Percentiles rank a stretch among this genome's conserved stretches.
Conservation (phyloP, 2,113 vertebrate genomes). For the Corythornis madagascariensis region DNA sequence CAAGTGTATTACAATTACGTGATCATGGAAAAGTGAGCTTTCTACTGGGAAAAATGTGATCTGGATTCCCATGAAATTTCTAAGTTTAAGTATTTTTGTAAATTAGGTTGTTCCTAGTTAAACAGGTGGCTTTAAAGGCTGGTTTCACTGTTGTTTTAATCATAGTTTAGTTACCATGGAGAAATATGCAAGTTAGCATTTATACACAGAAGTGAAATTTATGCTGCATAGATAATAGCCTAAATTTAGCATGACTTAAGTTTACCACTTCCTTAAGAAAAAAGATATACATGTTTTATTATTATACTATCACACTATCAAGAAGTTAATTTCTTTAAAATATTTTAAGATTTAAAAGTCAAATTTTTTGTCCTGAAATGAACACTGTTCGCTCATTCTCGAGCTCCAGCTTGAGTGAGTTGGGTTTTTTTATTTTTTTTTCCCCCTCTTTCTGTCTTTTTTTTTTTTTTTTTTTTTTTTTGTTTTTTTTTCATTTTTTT, state of each 20-base stretch:
- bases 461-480: background rate
- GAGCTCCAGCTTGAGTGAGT: background rate
- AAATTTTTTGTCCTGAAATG: conserved; percentile 32
- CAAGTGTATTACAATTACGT: conserved; percentile 70
- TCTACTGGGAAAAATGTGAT: conserved; percentile 73
- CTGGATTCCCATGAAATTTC: conserved; percentile 78
- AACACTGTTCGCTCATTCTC: background rate
- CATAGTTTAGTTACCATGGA: conserved; percentile 90
- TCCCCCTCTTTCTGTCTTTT: no score
- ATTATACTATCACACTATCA: conserved; percentile 73
- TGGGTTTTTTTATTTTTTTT: no score
- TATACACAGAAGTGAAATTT: conserved; percentile 90
- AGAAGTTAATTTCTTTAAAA: conserved; percentile 76
- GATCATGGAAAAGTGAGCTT: conserved; percentile 75
- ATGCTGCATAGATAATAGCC: conserved; percentile 87
- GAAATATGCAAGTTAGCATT: conserved; percentile 88
- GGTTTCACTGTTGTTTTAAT: conserved; percentile 87
- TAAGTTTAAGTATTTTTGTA: conserved; percentile 82
- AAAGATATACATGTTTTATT: conserved; percentile 68
- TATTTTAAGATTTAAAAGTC: conserved; percentile 61
- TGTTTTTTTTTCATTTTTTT: no score
- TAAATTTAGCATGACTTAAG: conserved; percentile 87
- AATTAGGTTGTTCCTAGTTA: conserved; percentile 85
- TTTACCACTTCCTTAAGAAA: conserved; percentile 85
- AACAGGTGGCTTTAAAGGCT: conserved; percentile 86